phyloP scores from a whole-genome alignment of 2,797 vertebrate species.

The Cirrhinus mrigala region DNA sequence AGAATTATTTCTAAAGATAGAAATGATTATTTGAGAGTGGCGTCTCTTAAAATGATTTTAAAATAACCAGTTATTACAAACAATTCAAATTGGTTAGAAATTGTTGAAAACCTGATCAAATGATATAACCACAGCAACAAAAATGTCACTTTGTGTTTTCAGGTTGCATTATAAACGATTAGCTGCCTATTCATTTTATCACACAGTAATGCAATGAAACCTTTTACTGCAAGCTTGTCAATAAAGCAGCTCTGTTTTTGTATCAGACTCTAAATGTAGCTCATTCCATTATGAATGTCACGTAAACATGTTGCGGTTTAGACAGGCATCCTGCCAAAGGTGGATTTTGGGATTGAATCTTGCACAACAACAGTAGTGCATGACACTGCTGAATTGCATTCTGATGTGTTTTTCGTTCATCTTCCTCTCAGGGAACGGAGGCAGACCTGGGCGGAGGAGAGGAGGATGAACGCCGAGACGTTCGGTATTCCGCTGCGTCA shows the following conservation, averaged over 20 bases:
- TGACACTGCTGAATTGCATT: background rate
- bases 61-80: background rate
- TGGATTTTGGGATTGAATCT: background rate
- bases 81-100: background rate
- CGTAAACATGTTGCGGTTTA: background rate
- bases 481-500: slow-evolving; percentile 94
- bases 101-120: background rate
- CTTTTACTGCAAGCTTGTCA: too few species aligned
- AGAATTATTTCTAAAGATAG: background rate
- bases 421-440: slow-evolving; percentile 84
- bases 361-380: background rate
- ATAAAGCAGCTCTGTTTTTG: background rate
- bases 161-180: background rate
- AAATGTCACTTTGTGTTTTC: background rate
- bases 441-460: slow-evolving; percentile 96
- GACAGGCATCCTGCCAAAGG: background rate
- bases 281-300: background rate
- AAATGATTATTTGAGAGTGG: background rate
- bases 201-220: too few species aligned
- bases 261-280: background rate
- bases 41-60: background rate
- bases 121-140: background rate
- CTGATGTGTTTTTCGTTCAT: background rate
- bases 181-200: too few species aligned
- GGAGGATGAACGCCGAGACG: slow-evolving; percentile 93